phyloP scores from a whole-genome alignment of 2,888 invertebrate species.

The Xestobium rufovillosum region DNA sequence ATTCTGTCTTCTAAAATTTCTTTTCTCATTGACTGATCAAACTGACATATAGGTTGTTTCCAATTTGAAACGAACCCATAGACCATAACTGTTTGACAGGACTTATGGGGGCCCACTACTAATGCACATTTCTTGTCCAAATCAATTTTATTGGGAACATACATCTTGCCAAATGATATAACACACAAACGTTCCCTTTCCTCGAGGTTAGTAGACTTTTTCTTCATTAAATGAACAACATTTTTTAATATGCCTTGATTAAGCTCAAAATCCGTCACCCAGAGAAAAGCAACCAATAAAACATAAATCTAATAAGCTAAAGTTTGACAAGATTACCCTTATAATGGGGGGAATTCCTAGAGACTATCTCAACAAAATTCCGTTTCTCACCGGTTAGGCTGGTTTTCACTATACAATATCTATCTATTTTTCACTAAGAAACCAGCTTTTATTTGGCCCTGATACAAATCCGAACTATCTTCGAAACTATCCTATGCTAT shows the following conservation, averaged over 20 bases:
- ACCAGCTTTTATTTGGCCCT: no score
- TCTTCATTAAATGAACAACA: constrained; percentile 18
- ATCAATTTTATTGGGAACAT: constrained; percentile 19
- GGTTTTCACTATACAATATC: no score
- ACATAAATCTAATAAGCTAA: no score
- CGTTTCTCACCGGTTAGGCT: no score
- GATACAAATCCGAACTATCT: no score
- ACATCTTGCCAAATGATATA: constrained; percentile 23
- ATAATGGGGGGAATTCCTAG: no score
- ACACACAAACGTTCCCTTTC: constrained; percentile 13
- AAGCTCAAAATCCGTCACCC: constrained; percentile 17
- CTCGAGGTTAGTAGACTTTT: constrained; percentile 8
- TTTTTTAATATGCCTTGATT: constrained; percentile 16
- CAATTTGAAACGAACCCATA: constrained; percentile 19
- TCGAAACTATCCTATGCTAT: no score
- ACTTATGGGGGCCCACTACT: constrained; percentile 21
- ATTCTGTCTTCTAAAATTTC: constrained; percentile 18
- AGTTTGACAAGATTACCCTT: no score
- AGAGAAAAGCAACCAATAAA: no score
- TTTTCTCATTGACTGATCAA: constrained; percentile 20
- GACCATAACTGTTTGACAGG: constrained; percentile 21
- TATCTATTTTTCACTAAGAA: no score
- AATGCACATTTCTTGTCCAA: constrained; percentile 19
- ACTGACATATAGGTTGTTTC: constrained; percentile 24
- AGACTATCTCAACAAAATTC: no score